Percentiles rank a stretch among this genome's conserved stretches.
Evolutionary conservation across 2,797 vertebrate genomes (phyloP).

Genomic region (Limosa lapponica): DNA sequence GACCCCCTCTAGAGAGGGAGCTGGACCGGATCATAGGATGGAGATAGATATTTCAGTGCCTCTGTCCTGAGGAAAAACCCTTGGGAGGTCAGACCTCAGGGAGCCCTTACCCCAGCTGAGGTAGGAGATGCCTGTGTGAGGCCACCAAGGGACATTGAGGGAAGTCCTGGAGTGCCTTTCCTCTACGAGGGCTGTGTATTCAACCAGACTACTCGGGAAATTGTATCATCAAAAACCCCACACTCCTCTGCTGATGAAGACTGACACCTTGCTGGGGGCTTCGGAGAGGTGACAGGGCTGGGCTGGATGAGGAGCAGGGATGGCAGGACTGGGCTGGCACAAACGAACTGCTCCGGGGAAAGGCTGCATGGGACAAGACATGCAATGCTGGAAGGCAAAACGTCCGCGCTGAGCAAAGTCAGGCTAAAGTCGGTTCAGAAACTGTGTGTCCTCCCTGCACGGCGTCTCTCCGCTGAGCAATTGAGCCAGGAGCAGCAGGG

Average conservation of each 20-base stretch:
- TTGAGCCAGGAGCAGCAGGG: background rate
- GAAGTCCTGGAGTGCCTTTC: background rate
- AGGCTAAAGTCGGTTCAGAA: background rate
- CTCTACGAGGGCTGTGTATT: background rate
- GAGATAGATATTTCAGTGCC: background rate
- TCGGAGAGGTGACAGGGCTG: background rate
- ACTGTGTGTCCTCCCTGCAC: background rate
- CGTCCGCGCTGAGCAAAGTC: rapidly evolving
- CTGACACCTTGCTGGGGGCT: background rate
- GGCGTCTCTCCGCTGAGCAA: background rate
- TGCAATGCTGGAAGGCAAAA: background rate
- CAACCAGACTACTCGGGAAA: background rate
- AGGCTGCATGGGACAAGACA: background rate
- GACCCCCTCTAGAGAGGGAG: background rate
- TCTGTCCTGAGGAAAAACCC: background rate
- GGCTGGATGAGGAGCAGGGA: background rate
- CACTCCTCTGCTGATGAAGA: background rate
- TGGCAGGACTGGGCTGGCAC: background rate
- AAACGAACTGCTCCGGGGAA: background rate
- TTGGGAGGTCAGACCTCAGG: background rate
- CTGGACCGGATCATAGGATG: background rate
- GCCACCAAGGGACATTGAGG: background rate
- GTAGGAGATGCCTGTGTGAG: rapidly evolving
- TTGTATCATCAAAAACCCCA: background rate
- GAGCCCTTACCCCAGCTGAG: background rate